These are phyloP conservation scores for Physeter macrocephalus DNA, from an alignment of 2,113 vertebrate species.

Conservation along the genomic window DNA sequence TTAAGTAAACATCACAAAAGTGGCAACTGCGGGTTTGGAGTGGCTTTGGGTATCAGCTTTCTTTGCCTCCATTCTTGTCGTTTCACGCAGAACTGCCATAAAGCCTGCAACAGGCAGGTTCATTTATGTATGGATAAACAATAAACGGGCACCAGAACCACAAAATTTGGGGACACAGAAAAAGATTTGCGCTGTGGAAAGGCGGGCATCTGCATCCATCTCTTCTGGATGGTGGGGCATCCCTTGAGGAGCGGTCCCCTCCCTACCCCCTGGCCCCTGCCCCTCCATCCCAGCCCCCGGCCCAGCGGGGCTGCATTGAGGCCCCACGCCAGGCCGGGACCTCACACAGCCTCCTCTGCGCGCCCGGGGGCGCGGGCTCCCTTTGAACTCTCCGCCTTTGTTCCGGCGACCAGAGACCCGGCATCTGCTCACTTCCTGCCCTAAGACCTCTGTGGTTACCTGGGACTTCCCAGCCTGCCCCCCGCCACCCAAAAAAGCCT, in stretches of 20 bases:
- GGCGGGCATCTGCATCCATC: neutral
- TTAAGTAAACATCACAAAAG: neutral
- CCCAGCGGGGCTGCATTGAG: neutral
- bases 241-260: neutral
- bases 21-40: neutral
- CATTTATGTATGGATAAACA: neutral
- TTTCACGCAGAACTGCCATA: neutral
- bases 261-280: neutral
- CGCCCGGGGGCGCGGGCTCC: slow-evolving; percentile 28
- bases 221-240: neutral
- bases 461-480: slow-evolving; percentile 77
- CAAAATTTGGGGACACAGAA: neutral
- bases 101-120: neutral
- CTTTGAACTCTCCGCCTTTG: slow-evolving; percentile 72
- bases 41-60: neutral
- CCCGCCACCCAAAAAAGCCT: neutral
- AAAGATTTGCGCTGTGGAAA: neutral
- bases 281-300: neutral
- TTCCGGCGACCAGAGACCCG: slow-evolving; percentile 67
- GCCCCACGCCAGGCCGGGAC: neutral
- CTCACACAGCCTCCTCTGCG: neutral
- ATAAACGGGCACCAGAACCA: neutral
- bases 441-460: neutral
- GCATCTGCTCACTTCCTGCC: slow-evolving; percentile 44
- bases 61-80: neutral